Evolutionary conservation across 1,140 invertebrate species (phyloP).

Genomic region (Cherax destructor): DNA sequence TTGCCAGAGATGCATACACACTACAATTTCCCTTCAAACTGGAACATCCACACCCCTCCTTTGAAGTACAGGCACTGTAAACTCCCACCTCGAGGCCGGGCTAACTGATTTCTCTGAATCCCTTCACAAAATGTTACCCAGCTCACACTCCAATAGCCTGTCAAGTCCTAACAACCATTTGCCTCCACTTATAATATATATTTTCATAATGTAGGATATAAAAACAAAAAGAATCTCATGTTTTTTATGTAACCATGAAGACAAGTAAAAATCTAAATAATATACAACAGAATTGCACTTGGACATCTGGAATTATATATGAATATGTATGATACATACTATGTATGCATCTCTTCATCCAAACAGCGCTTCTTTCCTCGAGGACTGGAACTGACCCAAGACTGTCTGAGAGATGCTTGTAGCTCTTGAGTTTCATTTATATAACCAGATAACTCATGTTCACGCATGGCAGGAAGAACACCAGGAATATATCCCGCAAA

Average conservation of each 20-base stretch:
- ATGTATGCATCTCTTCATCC: constrained; percentile 52
- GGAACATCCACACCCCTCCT: no score
- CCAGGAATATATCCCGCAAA: constrained; percentile 55
- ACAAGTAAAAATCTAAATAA: constrained; percentile 23
- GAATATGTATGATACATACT: not conserved
- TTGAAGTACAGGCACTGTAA: no score
- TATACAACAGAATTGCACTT: constrained; percentile 44
- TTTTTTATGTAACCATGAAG: constrained; percentile 17
- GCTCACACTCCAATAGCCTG: no score
- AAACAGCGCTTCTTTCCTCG: constrained; percentile 49
- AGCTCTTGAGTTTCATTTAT: constrained; percentile 51
- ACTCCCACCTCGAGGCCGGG: no score
- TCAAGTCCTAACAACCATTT: no score
- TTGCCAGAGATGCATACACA: no score
- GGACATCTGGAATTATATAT: constrained; percentile 18
- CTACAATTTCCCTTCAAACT: no score
- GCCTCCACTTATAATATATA: no score
- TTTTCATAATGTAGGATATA: no score
- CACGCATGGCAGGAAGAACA: constrained; percentile 54
- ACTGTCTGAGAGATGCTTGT: constrained; percentile 51
- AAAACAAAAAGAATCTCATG: not conserved
- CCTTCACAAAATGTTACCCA: no score
- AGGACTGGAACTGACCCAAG: constrained; percentile 41
- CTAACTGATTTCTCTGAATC: no score
- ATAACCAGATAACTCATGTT: constrained; percentile 50